These are phyloP conservation scores for Gallinago jamesoni DNA, from an alignment of 2,113 vertebrate species.

Conservation along the genomic window DNA sequence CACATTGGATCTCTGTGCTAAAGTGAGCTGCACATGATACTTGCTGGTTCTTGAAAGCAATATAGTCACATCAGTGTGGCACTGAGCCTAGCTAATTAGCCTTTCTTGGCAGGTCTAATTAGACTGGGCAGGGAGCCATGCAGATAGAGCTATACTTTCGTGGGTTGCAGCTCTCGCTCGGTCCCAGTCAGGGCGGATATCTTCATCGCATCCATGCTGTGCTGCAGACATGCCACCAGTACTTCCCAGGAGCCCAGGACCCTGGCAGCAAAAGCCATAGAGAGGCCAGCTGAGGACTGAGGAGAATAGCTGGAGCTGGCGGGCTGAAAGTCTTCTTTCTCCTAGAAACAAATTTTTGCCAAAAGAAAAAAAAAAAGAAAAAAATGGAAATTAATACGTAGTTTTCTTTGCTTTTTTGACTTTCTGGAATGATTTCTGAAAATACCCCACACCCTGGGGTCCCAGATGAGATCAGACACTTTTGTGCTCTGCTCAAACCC, in stretches of 20 bases:
- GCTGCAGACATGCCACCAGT: neutral
- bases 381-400: neutral
- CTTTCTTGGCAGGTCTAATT: constrained; percentile 56
- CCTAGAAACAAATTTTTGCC: neutral
- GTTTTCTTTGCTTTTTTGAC: neutral
- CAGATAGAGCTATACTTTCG: constrained; percentile 25
- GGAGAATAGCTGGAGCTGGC: constrained; percentile 20
- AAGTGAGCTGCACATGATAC: neutral
- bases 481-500: neutral
- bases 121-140: constrained; percentile 36
- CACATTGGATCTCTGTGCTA: neutral
- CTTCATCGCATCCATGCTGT: neutral
- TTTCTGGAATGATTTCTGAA: neutral
- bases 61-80: constrained; percentile 47
- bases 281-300: neutral
- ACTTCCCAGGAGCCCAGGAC: neutral
- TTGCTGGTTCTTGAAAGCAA: constrained; percentile 15
- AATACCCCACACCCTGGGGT: neutral
- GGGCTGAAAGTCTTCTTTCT: neutral
- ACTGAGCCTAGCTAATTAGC: constrained; percentile 60
- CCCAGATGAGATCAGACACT: neutral
- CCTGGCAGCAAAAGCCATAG: neutral
- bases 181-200: neutral
- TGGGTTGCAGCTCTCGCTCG: neutral
- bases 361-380: neutral